Evolutionary conservation across 2,797 vertebrate species (phyloP).

Genomic region (Poecile montanus): DNA sequence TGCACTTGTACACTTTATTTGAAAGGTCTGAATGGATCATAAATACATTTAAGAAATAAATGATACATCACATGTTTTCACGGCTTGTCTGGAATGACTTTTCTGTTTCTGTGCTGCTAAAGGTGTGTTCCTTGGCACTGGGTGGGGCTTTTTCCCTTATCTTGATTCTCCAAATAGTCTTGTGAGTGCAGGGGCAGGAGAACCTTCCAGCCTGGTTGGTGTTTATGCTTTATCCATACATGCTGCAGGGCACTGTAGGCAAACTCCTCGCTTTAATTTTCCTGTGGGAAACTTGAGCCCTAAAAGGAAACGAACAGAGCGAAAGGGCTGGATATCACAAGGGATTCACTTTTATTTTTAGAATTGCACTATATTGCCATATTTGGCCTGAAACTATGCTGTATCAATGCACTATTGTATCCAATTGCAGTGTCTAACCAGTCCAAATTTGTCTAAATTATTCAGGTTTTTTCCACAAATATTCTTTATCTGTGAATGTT

Average conservation of each 20-base stretch:
- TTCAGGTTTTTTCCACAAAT: background rate
- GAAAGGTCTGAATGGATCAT: slow-evolving; percentile 68
- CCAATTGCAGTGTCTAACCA: slow-evolving; percentile 29
- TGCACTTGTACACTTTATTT: slow-evolving; percentile 72
- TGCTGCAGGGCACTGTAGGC: slow-evolving; percentile 65
- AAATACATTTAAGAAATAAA: slow-evolving; percentile 64
- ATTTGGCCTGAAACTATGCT: slow-evolving; percentile 79
- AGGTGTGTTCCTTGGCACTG: background rate
- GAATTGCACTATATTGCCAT: slow-evolving; percentile 80
- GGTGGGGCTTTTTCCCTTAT: background rate
- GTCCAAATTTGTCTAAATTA: slow-evolving; percentile 16
- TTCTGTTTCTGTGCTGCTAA: background rate
- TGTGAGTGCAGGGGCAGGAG: background rate
- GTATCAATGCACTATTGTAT: slow-evolving; percentile 70
- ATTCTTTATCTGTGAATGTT: background rate
- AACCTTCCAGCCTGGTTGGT: background rate
- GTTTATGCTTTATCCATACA: slow-evolving; percentile 43
- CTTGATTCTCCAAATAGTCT: background rate
- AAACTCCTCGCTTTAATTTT: slow-evolving; percentile 76
- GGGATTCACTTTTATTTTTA: slow-evolving; percentile 83
- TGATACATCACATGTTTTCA: slow-evolving; percentile 54
- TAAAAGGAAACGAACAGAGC: slow-evolving; percentile 81
- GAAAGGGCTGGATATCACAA: slow-evolving; percentile 78
- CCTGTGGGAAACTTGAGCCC: slow-evolving; percentile 87
- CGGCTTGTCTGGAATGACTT: slow-evolving; percentile 8